Conservation (phyloP, 30 jellyfish, hydroid and myxozoan genomes). For the Aurelia sp. region DNA sequence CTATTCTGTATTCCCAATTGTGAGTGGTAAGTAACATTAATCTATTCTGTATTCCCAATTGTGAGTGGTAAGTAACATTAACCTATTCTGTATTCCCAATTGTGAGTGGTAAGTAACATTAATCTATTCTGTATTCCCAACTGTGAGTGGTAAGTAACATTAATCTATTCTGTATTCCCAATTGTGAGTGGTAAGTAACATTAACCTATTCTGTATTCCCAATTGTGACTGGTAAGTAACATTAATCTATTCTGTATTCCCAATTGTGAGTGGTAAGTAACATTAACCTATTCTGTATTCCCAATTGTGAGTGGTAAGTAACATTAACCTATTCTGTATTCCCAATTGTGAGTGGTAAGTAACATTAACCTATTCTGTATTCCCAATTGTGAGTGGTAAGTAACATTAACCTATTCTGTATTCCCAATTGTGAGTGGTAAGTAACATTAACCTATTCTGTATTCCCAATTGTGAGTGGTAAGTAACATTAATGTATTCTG, state of each 20-base stretch:
- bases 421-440: slow-evolving; percentile 82
- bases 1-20: slow-evolving; percentile 83
- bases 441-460: too few relatives aligned
- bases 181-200: slow-evolving; percentile 73
- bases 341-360: slow-evolving; percentile 86
- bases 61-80: slow-evolving; percentile 77
- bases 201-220: slow-evolving; percentile 89
- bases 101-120: slow-evolving; percentile 75
- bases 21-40: slow-evolving; percentile 74
- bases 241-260: too few relatives aligned
- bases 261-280: slow-evolving; percentile 79
- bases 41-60: slow-evolving; percentile 80
- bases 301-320: slow-evolving; percentile 85
- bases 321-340: too few relatives aligned
- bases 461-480: slow-evolving; percentile 81
- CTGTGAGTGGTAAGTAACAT: slow-evolving; percentile 73
- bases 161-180: slow-evolving; percentile 86
- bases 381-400: slow-evolving; percentile 85
- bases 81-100: slow-evolving; percentile 83
- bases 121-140: slow-evolving; percentile 84
- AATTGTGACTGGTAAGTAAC: slow-evolving; percentile 70
- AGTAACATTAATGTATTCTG: too few relatives aligned
- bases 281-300: too few relatives aligned
- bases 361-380: too few relatives aligned
- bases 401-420: too few relatives aligned